Conservation (phyloP, 1,140 invertebrate species). For the Drosophila virilis region DNA sequence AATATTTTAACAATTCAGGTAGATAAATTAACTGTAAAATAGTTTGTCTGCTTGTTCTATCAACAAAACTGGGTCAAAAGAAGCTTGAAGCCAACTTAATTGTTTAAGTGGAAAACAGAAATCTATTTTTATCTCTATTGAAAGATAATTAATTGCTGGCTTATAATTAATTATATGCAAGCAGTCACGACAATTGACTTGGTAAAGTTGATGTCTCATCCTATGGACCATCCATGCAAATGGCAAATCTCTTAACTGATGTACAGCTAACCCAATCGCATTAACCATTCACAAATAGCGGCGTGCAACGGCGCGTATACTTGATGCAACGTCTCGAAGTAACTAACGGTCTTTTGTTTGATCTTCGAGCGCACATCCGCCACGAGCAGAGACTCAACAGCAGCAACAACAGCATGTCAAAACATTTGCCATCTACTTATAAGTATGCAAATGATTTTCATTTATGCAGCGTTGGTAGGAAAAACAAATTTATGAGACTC, state of each 20-base stretch:
- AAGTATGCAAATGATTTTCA: conserved; percentile 74
- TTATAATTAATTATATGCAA: conserved; percentile 38
- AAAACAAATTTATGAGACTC: conserved; percentile 53
- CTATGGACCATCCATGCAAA: conserved; percentile 22
- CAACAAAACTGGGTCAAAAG: neutral
- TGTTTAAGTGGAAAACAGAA: neutral
- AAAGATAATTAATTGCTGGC: conserved; percentile 22
- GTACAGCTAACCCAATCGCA: conserved; percentile 61
- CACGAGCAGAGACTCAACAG: conserved; percentile 22
- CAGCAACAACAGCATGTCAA: conserved; percentile 45
- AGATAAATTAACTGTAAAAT: no score
- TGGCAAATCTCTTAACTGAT: conserved; percentile 42
- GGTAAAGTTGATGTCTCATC: conserved; percentile 35
- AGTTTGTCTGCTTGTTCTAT: neutral
- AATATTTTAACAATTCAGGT: no score
- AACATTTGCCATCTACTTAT: conserved; percentile 69
- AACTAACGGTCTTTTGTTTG: conserved; percentile 34
- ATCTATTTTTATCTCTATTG: conserved; percentile 20
- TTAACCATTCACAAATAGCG: conserved; percentile 49
- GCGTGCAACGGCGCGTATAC: conserved; percentile 56
- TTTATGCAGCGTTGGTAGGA: conserved; percentile 37
- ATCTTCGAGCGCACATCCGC: conserved; percentile 64
- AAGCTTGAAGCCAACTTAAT: neutral
- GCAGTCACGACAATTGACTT: conserved; percentile 28
- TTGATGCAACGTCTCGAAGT: conserved; percentile 48